Evolutionary conservation across 2,888 invertebrate species (phyloP), one percentile per base, ranked within the genome.

Genomic region (Drosophila anomalata): DNA sequence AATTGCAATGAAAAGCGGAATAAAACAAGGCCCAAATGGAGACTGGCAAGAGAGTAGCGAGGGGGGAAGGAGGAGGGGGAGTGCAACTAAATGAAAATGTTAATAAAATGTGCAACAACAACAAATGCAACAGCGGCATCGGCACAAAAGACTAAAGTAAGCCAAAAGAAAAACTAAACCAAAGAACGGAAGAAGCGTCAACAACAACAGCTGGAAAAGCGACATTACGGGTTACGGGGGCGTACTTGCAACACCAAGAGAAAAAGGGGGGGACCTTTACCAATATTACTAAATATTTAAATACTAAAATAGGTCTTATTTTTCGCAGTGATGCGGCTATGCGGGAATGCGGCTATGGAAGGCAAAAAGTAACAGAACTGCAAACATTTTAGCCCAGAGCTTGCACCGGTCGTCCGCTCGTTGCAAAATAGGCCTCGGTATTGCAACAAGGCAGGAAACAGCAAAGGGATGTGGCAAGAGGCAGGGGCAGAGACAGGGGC

Each of bases 1-100:
- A 88, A 87, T 85, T 88, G 89, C 88, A 84, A 82, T 79, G 84
- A 79, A 79, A 88, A 79, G 80, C 84, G 75, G 78, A 78, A 78
- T 74, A 77, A 77, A 78, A 61, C 68, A 73, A 61, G 42, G 51
- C 51, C 6, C 41, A 20, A 42, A 42, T n/a, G 36, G 36, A 44
- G 11, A n/a, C 39, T 31, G n/a, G 17, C 31, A 17, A 44, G n/a
- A 44, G 50, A 57, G 44, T 29, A 22, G 17, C 36, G 8, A 31
- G 2, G 31, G 47, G 52, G 12, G 50, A 33, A n/a, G 50, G n/a
- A 2, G 12, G 14, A 7, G 3, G 6, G 1, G 17, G 58, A 54
- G 75, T 66, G 68, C 76, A 75, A 78, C 79, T 77, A 83, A 87
- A 83, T 83, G 87, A 86, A 83, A 83, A 86, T 83, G 82, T 83